phyloP scores from a whole-genome alignment of 2,113 vertebrate species.

The Chamaea fasciata region DNA sequence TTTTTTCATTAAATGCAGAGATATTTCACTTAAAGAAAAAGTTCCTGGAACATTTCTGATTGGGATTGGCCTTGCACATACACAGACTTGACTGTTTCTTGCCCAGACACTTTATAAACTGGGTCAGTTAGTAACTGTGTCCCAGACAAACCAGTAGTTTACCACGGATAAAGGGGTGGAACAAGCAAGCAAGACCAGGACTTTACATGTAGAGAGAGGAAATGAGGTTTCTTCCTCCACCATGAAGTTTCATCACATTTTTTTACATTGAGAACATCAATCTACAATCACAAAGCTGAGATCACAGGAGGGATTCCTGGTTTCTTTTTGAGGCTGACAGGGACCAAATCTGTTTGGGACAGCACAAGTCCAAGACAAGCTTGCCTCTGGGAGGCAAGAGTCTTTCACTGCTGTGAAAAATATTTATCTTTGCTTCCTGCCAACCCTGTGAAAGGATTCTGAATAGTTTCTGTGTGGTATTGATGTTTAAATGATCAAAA shows the following conservation, averaged over 20 bases:
- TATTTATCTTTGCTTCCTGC: not conserved
- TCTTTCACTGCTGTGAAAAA: not conserved
- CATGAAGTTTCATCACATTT: not conserved
- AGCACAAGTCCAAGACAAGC: not conserved
- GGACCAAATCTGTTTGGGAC: not conserved
- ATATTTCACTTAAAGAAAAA: not conserved
- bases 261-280: not conserved
- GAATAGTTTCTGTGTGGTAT: not conserved
- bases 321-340: not conserved
- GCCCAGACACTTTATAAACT: not conserved
- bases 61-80: not conserved
- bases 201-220: not conserved
- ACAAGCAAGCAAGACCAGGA: not conserved
- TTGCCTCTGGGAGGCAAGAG: not conserved
- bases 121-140: not conserved
- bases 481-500: conserved; percentile 39
- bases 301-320: not conserved
- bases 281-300: not conserved
- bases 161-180: not conserved
- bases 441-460: not conserved
- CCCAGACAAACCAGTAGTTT: not conserved
- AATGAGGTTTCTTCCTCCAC: not conserved
- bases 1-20: not conserved
- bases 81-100: not conserved
- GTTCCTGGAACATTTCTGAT: not conserved